Evolutionary conservation across 2,113 vertebrate species (phyloP).

Genomic region (Gadus chalcogrammus): DNA sequence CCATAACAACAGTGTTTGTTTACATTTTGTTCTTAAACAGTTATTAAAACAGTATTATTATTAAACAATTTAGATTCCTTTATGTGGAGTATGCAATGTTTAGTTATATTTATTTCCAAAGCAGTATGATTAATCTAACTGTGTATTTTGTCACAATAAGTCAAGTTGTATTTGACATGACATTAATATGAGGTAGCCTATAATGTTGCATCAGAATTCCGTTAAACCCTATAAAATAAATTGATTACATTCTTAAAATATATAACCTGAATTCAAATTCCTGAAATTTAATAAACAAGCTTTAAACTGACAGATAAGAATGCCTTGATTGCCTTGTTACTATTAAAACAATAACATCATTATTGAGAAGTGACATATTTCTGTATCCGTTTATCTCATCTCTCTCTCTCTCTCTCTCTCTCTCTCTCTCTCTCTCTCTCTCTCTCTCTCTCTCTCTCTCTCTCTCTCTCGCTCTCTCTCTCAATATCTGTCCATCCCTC

Average conservation of each 20-base stretch:
- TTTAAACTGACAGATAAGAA: too few species aligned
- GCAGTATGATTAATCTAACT: conserved; percentile 15
- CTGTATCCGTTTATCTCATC: too few species aligned
- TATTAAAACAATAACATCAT: too few species aligned
- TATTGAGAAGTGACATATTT: too few species aligned
- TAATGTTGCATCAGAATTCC: not conserved
- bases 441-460: too few species aligned
- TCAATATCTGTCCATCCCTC: not conserved
- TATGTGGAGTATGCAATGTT: conserved; percentile 17
- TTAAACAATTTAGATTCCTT: not conserved
- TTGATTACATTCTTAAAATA: not conserved
- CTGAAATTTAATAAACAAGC: not conserved
- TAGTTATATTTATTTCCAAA: conserved; percentile 13
- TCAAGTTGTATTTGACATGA: conserved; percentile 26
- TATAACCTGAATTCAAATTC: not conserved
- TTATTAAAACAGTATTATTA: too few species aligned
- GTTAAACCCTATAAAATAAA: not conserved
- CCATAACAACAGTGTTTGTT: too few species aligned
- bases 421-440: not conserved
- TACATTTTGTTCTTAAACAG: too few species aligned
- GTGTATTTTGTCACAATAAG: conserved; percentile 25
- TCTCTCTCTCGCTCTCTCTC: not conserved
- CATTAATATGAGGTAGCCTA: not conserved
- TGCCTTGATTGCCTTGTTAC: too few species aligned
- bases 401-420: not conserved